phyloP scores from a whole-genome alignment of 2,888 invertebrate species.

The Drosophila subquinaria region DNA sequence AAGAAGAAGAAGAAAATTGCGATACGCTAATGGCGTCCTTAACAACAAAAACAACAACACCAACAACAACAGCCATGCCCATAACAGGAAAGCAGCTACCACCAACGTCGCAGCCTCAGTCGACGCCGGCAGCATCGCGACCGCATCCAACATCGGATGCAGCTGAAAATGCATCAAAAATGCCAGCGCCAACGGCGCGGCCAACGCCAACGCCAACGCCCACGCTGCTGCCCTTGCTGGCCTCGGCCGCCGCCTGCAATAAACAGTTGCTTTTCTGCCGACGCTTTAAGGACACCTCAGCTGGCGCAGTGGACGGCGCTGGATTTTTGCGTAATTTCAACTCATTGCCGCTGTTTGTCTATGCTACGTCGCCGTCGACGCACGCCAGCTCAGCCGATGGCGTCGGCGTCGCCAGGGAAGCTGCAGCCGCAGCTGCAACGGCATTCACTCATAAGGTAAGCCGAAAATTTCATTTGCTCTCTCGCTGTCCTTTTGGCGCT shows the following conservation, averaged over 20 bases:
- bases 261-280: conserved; percentile 81
- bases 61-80: conserved; percentile 19
- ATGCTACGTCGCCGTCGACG: conserved; percentile 82
- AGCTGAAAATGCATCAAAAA: conserved; percentile 10
- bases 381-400: conserved; percentile 83
- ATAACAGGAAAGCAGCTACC: conserved; percentile 23
- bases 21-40: conserved; percentile 67
- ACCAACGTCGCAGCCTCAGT: conserved; percentile 11
- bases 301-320: conserved; percentile 35
- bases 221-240: conserved; percentile 62
- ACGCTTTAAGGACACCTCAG: conserved; percentile 78
- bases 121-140: conserved; percentile 17
- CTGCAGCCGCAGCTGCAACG: conserved; percentile 65
- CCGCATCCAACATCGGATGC: conserved; percentile 22
- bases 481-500: conserved; percentile 1
- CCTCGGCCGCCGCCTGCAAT: conserved; percentile 68
- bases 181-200: conserved; percentile 37
- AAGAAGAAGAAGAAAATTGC: conserved; percentile 54
- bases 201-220: conserved; percentile 44
- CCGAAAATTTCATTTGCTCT: conserved; percentile 4
- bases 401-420: conserved; percentile 80
- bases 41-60: conserved; percentile 38
- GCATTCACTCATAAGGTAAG: conserved; percentile 71
- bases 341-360: conserved; percentile 82
- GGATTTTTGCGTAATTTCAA: conserved; percentile 80